Base-by-base conservation (phyloP, 1,140 invertebrate species). In the Phymorhynchus buccinoides region DNA sequence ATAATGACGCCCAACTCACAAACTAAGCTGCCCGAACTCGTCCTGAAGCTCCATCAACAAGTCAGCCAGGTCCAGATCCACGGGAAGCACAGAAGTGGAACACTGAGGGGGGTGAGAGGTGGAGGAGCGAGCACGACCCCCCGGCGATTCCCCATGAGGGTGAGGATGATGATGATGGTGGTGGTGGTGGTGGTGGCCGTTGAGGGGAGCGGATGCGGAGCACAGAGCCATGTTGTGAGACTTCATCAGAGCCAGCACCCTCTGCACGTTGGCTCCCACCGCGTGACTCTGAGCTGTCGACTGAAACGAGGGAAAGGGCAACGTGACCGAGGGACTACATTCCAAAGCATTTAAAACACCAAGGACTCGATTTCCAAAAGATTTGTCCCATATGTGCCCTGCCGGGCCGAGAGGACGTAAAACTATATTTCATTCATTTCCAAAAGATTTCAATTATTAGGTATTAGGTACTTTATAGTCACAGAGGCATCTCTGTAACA, bases 181-280 rank as follows among this genome's bases (percentile, higher is more conserved):
- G 56, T 62, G 56, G 56, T 22, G 12, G 62, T 35, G 42, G 56
- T 22, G n/a, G 22, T 86, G 71, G 71, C 80, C 78, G 66, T 85
- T 83, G 22, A 83, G 42, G 44, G 44, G 44, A 18, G 44, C 44
- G 44, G 44, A 48, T 1, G 80, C 62, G 16, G 89, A 89, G 88
- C 92, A 94, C 77, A 93, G 87, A 37, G 90, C 89, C 44, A 89
- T 85, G 81, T 93, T 94, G 88, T 93, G 92, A 16, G 84, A 86
- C 89, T 94, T 94, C 91, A 94, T 92, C 84, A 93, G 73, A 2
- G 93, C 89, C 39, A 93, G 80, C 1, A 94, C 92, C 83, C 90
- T 89, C 89, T 94, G 93, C 35, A 94, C 91, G 87, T 94, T 94
- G 73, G 92, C 91, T 79, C 92, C 91, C 1, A 94, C 89, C 30